Evolutionary conservation across 2,797 vertebrate species (phyloP).

Genomic region (Menidia menidia): DNA sequence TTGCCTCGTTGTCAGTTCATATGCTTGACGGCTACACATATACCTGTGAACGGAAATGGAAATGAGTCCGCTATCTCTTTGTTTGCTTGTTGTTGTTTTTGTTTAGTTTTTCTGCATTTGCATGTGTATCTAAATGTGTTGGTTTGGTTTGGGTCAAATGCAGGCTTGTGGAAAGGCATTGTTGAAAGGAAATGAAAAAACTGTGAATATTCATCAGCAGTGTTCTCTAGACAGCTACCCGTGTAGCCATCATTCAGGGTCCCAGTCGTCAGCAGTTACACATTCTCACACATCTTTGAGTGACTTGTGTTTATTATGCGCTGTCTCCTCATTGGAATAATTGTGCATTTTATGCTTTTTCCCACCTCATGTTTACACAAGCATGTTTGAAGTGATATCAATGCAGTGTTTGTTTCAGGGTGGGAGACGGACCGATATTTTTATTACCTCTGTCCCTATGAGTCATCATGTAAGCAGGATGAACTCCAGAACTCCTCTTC

Average conservation of each 20-base stretch:
- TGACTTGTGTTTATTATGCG: conserved; percentile 15
- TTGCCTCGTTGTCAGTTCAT: conserved; percentile 43
- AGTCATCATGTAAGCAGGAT: conserved; percentile 50
- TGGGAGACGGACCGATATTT: conserved; percentile 55
- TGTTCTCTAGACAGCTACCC: conserved; percentile 61
- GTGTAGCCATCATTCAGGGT: conserved; percentile 73
- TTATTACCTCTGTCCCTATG: conserved; percentile 51
- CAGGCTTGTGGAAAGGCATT: conserved; percentile 28
- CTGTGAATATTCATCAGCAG: conserved; percentile 78
- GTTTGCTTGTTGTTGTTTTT: neutral
- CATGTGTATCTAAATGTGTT: conserved; percentile 26
- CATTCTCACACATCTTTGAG: conserved; percentile 19
- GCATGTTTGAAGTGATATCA: conserved; percentile 27
- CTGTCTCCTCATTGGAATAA: conserved; percentile 17
- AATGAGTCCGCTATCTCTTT: conserved; percentile 11
- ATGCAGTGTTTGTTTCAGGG: conserved; percentile 22
- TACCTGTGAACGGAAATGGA: conserved; percentile 33
- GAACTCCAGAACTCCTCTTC: conserved; percentile 53
- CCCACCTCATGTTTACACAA: conserved; percentile 30
- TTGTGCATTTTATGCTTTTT: conserved; percentile 25
- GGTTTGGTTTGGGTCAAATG: conserved; percentile 39
- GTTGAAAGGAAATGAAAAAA: conserved; percentile 44
- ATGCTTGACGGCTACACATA: conserved; percentile 48
- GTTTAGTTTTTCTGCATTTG: conserved; percentile 22
- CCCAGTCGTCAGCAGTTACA: conserved; percentile 45